Evolutionary conservation across 2,113 vertebrate genomes (phyloP).

Genomic region (Ceyx melanurus): DNA sequence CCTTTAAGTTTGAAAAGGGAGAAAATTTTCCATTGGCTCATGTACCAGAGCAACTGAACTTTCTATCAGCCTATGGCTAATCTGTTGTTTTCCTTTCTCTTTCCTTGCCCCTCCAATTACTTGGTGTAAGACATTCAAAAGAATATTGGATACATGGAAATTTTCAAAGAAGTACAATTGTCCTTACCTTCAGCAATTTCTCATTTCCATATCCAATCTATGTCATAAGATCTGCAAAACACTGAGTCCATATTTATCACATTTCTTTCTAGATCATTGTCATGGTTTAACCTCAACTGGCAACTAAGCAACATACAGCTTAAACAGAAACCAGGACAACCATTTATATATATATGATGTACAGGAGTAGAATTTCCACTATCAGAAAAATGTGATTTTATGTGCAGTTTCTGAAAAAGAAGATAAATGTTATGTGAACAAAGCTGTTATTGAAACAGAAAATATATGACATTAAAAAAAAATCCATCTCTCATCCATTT

Average conservation of each 20-base stretch:
- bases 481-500: neutral
- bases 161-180: neutral
- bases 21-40: neutral
- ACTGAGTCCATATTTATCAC: neutral
- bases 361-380: neutral
- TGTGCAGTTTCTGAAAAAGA: neutral
- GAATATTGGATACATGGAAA: neutral
- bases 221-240: neutral
- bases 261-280: neutral
- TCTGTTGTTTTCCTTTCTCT: neutral
- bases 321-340: neutral
- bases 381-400: neutral
- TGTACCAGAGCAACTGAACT: neutral
- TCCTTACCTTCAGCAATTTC: neutral
- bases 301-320: neutral
- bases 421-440: neutral
- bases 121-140: neutral
- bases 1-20: neutral
- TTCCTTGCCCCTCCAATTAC: neutral
- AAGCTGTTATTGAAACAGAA: neutral
- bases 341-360: neutral
- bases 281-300: neutral
- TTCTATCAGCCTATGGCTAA: neutral
- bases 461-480: neutral
- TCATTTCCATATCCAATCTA: neutral